These are phyloP conservation scores for Agrilus mali DNA, from an alignment of 2,888 invertebrate species.

Conservation along the genomic window DNA sequence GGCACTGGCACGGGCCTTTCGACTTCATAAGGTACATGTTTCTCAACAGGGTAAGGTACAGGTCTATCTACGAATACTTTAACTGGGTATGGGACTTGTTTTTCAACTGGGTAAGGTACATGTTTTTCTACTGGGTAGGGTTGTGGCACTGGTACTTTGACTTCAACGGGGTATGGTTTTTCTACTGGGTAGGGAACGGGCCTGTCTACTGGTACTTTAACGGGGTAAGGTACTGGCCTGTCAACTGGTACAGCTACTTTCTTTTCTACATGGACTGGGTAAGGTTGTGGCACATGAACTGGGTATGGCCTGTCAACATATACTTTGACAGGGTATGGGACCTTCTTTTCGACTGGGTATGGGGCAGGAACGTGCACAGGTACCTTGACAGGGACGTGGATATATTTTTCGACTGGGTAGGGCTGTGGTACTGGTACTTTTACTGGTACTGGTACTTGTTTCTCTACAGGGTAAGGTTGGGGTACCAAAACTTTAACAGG, in stretches of 20 bases:
- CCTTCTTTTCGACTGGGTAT: conserved; percentile 55
- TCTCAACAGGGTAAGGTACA: conserved; percentile 54
- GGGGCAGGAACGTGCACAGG: conserved; percentile 65
- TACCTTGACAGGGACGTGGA: conserved; percentile 62
- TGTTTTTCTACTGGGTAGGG: conserved; percentile 58
- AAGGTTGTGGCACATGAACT: conserved; percentile 54
- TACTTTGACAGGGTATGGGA: conserved; percentile 58
- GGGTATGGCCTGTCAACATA: conserved; percentile 58
- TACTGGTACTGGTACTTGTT: conserved; percentile 60
- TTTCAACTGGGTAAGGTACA: conserved; percentile 51
- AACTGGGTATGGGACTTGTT: conserved; percentile 30
- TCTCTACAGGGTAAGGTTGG: conserved; percentile 70
- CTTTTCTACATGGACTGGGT: conserved; percentile 54
- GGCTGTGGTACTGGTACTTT: conserved; percentile 64
- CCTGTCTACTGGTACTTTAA: conserved; percentile 44
- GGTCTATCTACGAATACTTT: conserved; percentile 55
- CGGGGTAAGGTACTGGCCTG: conserved; percentile 51
- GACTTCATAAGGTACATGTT: conserved; percentile 39
- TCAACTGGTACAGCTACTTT: conserved; percentile 58
- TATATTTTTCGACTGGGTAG: conserved; percentile 65
- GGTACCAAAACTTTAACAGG: conserved; percentile 69
- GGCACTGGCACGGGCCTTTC: conserved; percentile 27
- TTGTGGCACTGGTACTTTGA: conserved; percentile 52
- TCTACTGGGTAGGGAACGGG: conserved; percentile 49
- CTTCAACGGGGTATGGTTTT: conserved; percentile 48